Conservation (phyloP, 92 coral and sea anemone genomes). For the Blastomussa wellsi region DNA sequence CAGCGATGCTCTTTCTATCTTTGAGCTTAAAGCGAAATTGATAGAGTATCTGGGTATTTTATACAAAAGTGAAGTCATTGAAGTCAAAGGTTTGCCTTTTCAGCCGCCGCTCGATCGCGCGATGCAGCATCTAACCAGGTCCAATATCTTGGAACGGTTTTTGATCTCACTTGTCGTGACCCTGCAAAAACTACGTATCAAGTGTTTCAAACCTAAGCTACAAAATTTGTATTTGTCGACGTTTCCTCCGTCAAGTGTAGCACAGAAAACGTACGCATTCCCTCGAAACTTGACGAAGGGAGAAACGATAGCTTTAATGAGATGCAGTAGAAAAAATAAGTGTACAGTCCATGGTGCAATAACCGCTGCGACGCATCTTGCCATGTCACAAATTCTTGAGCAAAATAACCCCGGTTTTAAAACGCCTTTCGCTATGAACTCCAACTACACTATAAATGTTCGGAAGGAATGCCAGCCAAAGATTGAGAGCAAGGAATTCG, state of each 20-base stretch:
- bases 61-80: constrained; percentile 13
- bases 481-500: constrained; percentile 3
- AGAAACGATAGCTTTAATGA: constrained; percentile 24
- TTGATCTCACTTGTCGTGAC: not conserved
- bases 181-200: not conserved
- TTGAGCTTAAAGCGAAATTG: not conserved
- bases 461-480: constrained; percentile 11
- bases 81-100: constrained; percentile 16
- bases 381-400: constrained; percentile 27
- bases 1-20: constrained; percentile 6
- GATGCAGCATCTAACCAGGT: too few relatives aligned
- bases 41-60: not conserved
- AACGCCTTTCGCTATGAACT: not conserved
- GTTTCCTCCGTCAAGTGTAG: constrained; percentile 26
- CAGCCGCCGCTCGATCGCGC: constrained; percentile 2
- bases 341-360: constrained; percentile 48
- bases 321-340: constrained; percentile 20
- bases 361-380: constrained; percentile 54
- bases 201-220: not conserved
- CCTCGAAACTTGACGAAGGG: constrained; percentile 15
- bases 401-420: not conserved
- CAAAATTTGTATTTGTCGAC: constrained; percentile 22
- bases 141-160: not conserved
- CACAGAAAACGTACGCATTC: constrained; percentile 24
- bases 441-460: not conserved